These are phyloP conservation scores for Heterohyrax brucei DNA, from an alignment of 2,797 vertebrate genomes.

Conservation along the genomic window DNA sequence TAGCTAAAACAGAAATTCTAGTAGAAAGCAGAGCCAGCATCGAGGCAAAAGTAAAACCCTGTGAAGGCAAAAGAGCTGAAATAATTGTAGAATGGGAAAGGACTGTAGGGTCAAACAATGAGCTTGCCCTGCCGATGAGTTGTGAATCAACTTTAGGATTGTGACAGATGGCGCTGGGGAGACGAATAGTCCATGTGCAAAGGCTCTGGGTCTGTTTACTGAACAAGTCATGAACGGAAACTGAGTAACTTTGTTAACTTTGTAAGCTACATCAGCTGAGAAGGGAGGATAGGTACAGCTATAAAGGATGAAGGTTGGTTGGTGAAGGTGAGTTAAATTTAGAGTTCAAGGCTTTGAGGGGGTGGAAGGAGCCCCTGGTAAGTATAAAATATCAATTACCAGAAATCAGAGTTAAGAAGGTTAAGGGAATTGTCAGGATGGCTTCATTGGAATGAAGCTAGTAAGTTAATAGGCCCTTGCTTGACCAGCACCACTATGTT, in stretches of 20 bases:
- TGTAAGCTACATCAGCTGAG: not conserved
- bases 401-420: not conserved
- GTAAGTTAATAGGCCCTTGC: not conserved
- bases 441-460: not conserved
- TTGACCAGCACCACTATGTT: not conserved
- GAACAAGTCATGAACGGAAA: not conserved
- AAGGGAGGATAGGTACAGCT: not conserved
- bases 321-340: constrained; percentile 41
- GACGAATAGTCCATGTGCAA: not conserved
- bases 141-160: not conserved
- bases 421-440: not conserved
- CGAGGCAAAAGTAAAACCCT: not conserved
- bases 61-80: not conserved
- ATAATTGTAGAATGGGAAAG: not conserved
- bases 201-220: not conserved
- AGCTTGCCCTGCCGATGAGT: not conserved
- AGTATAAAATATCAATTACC: constrained; percentile 32
- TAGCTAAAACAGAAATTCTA: constrained; percentile 52
- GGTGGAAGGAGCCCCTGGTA: not conserved
- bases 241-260: not conserved
- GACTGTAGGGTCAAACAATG: not conserved
- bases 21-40: constrained; percentile 54
- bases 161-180: not conserved
- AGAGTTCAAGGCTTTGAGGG: constrained; percentile 3
- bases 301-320: not conserved